Percentiles rank a stretch among this genome's conserved stretches.
These are phyloP conservation scores for Panonychus citri DNA, from an alignment of 1,140 invertebrate genomes.

Conservation along the genomic window DNA sequence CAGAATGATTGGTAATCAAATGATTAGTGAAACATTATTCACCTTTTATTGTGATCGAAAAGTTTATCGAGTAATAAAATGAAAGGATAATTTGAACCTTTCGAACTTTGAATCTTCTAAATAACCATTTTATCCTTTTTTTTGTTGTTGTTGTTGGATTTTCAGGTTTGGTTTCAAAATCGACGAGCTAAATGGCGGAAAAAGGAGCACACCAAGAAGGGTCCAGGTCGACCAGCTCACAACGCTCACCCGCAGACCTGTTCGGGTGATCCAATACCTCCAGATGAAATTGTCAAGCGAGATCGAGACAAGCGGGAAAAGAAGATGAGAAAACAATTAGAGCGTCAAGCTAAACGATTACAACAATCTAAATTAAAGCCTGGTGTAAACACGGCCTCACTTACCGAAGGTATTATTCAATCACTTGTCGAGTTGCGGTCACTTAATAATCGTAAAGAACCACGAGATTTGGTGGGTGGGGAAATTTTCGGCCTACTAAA, in stretches of 20 bases:
- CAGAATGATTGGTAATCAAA: no score
- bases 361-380: conserved; percentile 10
- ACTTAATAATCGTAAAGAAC: conserved; percentile 13
- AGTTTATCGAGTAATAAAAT: no score
- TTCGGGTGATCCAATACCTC: conserved; percentile 85
- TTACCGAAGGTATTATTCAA: conserved; percentile 17
- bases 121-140: neutral
- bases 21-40: no score
- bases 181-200: conserved; percentile 94
- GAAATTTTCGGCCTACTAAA: conserved; percentile 14
- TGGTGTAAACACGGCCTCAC: conserved; percentile 16
- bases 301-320: conserved; percentile 52
- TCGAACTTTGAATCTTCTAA: no score
- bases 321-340: conserved; percentile 68
- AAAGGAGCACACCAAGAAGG: conserved; percentile 93
- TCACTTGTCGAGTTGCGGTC: conserved; percentile 14
- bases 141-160: conserved; percentile 15
- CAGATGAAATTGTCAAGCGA: conserved; percentile 68
- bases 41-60: no score
- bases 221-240: conserved; percentile 86
- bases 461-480: conserved; percentile 14
- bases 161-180: conserved; percentile 98
- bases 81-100: no score
- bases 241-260: conserved; percentile 95
- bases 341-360: conserved; percentile 67